Conservation (phyloP, 2,888 invertebrate genomes). For the Exocentrus adspersus region DNA sequence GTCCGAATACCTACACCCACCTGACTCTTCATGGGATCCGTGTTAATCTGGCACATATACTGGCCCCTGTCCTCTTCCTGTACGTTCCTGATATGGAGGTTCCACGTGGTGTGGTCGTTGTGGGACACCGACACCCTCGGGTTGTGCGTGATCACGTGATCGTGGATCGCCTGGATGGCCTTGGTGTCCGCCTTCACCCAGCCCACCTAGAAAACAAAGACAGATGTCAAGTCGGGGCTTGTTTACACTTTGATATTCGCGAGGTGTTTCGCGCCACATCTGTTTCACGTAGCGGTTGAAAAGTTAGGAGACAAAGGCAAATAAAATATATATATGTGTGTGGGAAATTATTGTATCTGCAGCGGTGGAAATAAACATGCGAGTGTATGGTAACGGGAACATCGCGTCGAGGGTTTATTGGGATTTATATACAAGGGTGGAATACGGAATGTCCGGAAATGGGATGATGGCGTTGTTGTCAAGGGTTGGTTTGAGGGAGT, state of each 20-base stretch:
- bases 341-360: slow-evolving; percentile 31
- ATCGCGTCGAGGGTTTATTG: slow-evolving; percentile 4
- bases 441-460: background rate
- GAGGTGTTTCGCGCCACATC: slow-evolving; percentile 49
- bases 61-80: slow-evolving; percentile 89
- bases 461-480: background rate
- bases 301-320: slow-evolving; percentile 31
- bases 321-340: slow-evolving; percentile 28
- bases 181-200: slow-evolving; percentile 95
- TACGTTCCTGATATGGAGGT: slow-evolving; percentile 86
- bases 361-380: slow-evolving; percentile 32
- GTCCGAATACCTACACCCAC: slow-evolving; percentile 64
- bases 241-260: slow-evolving; percentile 54
- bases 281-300: slow-evolving; percentile 41
- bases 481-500: no score
- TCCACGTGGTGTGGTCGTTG: slow-evolving; percentile 88
- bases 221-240: slow-evolving; percentile 51
- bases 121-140: slow-evolving; percentile 86
- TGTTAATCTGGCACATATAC: slow-evolving; percentile 96
- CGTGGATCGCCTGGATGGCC: slow-evolving; percentile 92
- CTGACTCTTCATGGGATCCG: slow-evolving; percentile 94
- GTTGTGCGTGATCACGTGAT: slow-evolving; percentile 92
- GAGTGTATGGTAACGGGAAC: slow-evolving; percentile 18
- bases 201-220: slow-evolving; percentile 75
- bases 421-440: background rate